Percentiles rank a stretch among this genome's conserved stretches.
Evolutionary conservation across 2,888 invertebrate species (phyloP).

Genomic region (Colostygia pectinataria): DNA sequence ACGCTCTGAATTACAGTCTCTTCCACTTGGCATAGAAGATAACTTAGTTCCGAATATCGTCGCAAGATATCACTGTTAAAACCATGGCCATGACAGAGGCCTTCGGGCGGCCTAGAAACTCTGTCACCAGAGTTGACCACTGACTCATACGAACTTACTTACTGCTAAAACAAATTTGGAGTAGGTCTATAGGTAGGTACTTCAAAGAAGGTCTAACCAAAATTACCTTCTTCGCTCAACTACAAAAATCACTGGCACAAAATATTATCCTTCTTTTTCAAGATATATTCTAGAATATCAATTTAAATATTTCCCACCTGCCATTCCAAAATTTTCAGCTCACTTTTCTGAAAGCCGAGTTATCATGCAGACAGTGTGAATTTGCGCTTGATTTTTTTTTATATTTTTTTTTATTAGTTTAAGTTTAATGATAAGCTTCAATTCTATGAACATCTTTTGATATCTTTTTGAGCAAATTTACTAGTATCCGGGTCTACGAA

Average conservation of each 20-base stretch:
- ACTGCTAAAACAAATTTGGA: too few species aligned
- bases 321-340: conserved; percentile 20
- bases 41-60: conserved; percentile 23
- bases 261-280: not conserved
- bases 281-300: conserved; percentile 48
- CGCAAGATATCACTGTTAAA: conserved; percentile 15
- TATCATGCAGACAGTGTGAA: conserved; percentile 68
- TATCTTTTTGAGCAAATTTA: conserved; percentile 60
- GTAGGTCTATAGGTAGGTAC: too few species aligned
- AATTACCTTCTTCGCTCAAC: too few species aligned
- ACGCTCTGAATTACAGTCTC: conserved; percentile 15
- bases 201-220: not conserved
- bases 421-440: conserved; percentile 77
- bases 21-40: not conserved
- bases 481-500: conserved; percentile 52
- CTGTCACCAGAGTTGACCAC: too few species aligned
- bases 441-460: conserved; percentile 51
- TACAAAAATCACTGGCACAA: conserved; percentile 8
- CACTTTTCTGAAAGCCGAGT: conserved; percentile 64
- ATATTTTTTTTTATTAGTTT: conserved; percentile 63
- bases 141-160: too few species aligned
- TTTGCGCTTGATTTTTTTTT: conserved; percentile 52
- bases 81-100: too few species aligned
- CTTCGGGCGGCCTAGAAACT: too few species aligned
- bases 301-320: conserved; percentile 42